Evolutionary conservation across 2,797 vertebrate genomes (phyloP).

Genomic region (Danionella dracula): DNA sequence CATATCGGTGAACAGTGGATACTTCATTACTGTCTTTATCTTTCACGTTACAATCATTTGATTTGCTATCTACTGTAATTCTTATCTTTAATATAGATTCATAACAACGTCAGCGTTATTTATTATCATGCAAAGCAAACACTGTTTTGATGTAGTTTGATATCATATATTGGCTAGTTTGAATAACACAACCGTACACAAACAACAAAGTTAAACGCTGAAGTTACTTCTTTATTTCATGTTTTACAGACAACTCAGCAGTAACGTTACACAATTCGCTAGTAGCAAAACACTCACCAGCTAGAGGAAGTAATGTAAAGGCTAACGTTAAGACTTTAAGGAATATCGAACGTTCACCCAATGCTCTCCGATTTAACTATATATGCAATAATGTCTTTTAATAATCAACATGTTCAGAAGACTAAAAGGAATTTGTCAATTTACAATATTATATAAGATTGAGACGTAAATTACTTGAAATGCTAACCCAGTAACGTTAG

Average conservation of each 20-base stretch:
- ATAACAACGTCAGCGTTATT: background rate
- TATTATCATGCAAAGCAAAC: background rate
- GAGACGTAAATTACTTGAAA: background rate
- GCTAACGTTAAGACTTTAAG: conserved; percentile 1
- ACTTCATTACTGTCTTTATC: background rate
- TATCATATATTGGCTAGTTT: no score
- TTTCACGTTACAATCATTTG: background rate
- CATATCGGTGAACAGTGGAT: rapidly evolving
- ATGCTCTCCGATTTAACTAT: background rate
- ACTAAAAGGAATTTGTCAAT: background rate
- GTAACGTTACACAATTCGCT: background rate
- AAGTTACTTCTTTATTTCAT: background rate
- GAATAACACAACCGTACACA: background rate
- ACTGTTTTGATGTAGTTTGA: background rate
- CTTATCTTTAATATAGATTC: background rate
- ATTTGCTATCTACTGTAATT: background rate
- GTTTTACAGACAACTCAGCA: background rate
- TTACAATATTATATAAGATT: background rate
- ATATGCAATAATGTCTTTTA: background rate
- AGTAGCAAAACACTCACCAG: conserved; percentile 42
- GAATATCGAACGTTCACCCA: background rate
- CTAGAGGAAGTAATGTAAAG: conserved; percentile 28
- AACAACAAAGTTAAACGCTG: background rate
- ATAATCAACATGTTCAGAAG: background rate
- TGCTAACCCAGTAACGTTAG: background rate